Evolutionary conservation across 2,888 invertebrate genomes (phyloP), one percentile per base, ranked within the genome.

Genomic region (Biston betularia): DNA sequence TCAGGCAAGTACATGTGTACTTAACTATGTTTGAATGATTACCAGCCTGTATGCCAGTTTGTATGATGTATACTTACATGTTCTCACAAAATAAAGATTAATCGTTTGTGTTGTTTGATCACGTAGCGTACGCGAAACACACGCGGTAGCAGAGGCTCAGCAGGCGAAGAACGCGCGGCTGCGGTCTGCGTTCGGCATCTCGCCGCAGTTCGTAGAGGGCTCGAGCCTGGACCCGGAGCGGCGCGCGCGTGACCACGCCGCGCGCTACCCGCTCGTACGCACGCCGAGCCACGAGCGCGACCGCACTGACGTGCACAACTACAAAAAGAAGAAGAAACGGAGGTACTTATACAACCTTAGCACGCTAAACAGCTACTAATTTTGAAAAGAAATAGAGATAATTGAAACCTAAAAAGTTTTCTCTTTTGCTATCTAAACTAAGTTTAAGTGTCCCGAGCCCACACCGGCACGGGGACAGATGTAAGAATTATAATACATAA

Each of bases 121-220:
- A 8, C 11, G 48, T 93, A 98, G 98, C 91, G 98, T 98, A 70
- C 97, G 97, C 70, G 99, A 98, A 87, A 98, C 98, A 54, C 99
- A 99, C 94, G 98, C 98, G 89, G 96, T 98, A 73, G 99, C 99
- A 0, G 98, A 98, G 88, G 98, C 99, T 34, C 98, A 98, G 87
- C 97, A 98, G 83, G 97, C 98, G 89, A 99, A 99, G 92, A 99
- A 99, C 94, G 97, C 97, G 2, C 96, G 97, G 64, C 94, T 99
- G 69, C 96, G 98, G 62, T 97, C 98, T 87, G 99, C 99, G 6
- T 99, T 99, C 89, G 98, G 99, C 65, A 98, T 99, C 77, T 97
- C 98, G 38, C 97, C 98, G 79, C 97, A 96, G 82, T 99, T 98
- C 93, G 97, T 98, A 63, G 98, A 98, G 88, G 99, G 99, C 73